These are phyloP conservation scores for Poliocrania exsul DNA, from an alignment of 2,797 vertebrate species.

Conservation along the genomic window DNA sequence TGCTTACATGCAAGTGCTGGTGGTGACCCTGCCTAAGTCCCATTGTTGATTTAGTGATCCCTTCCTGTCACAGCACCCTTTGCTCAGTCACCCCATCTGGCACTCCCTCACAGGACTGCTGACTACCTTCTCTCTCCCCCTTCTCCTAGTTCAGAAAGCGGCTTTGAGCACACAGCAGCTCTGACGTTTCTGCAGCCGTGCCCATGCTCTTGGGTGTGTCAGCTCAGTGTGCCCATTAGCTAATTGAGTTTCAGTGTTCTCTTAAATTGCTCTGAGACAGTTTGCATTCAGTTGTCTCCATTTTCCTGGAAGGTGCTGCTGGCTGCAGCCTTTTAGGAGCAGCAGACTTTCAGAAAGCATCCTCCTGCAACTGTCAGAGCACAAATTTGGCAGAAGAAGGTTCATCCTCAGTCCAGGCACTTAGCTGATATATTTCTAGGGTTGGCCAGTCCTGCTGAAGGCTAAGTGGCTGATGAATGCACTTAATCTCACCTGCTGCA, in stretches of 20 bases:
- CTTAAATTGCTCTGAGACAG: neutral
- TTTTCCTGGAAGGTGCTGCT: neutral
- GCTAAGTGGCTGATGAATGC: neutral
- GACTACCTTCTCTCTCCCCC: neutral
- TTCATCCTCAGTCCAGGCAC: neutral
- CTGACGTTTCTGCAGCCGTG: neutral
- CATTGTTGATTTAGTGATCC: neutral
- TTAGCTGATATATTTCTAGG: neutral
- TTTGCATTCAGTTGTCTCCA: neutral
- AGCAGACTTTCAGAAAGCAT: neutral
- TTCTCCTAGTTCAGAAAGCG: neutral
- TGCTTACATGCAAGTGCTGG: neutral
- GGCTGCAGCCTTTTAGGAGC: neutral
- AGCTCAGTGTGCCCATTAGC: neutral
- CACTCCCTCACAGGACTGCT: neutral
- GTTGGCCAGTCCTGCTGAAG: neutral
- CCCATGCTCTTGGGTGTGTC: neutral
- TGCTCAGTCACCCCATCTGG: neutral
- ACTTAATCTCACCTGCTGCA: neutral
- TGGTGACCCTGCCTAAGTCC: neutral
- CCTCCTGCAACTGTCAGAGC: neutral
- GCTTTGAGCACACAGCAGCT: neutral
- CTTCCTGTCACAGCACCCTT: neutral
- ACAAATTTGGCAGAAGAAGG: neutral
- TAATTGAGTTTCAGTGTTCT: neutral